Conservation (phyloP, 2,113 vertebrate species). For the Ophiodon elongatus region DNA sequence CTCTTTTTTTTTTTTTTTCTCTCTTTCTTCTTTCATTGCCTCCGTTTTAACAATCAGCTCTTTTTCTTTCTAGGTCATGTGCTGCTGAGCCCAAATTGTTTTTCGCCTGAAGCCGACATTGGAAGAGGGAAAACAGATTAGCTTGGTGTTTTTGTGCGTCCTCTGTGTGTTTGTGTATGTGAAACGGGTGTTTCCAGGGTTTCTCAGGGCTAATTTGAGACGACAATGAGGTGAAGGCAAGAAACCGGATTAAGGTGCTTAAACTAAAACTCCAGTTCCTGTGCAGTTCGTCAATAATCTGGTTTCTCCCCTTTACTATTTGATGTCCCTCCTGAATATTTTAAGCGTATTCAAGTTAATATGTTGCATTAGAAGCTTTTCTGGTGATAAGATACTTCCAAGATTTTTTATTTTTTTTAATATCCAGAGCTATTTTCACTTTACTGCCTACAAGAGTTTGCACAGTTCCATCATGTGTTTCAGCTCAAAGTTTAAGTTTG, state of each 20-base stretch:
- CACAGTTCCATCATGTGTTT: not conserved
- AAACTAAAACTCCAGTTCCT: not conserved
- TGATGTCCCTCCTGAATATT: not conserved
- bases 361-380: not conserved
- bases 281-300: not conserved
- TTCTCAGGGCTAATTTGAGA: constrained; percentile 41
- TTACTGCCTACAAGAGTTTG: not conserved
- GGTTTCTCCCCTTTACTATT: not conserved
- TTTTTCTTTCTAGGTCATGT: constrained; percentile 77
- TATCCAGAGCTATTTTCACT: not conserved
- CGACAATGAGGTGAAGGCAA: constrained; percentile 10
- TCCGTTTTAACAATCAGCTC: constrained; percentile 75
- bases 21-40: not conserved
- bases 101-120: constrained; percentile 54
- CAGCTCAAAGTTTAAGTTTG: not conserved
- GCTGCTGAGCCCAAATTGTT: constrained; percentile 64
- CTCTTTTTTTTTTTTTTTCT: not conserved
- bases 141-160: constrained; percentile 13
- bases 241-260: constrained; percentile 1
- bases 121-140: constrained; percentile 69
- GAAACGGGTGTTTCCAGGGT: constrained; percentile 44
- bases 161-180: not conserved
- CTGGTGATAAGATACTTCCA: not conserved
- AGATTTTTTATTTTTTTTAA: not conserved
- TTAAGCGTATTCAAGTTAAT: not conserved